Percentiles rank a stretch among this genome's conserved stretches.
Conservation (phyloP, 2,888 invertebrate genomes). For the Macroteleia sp. region DNA sequence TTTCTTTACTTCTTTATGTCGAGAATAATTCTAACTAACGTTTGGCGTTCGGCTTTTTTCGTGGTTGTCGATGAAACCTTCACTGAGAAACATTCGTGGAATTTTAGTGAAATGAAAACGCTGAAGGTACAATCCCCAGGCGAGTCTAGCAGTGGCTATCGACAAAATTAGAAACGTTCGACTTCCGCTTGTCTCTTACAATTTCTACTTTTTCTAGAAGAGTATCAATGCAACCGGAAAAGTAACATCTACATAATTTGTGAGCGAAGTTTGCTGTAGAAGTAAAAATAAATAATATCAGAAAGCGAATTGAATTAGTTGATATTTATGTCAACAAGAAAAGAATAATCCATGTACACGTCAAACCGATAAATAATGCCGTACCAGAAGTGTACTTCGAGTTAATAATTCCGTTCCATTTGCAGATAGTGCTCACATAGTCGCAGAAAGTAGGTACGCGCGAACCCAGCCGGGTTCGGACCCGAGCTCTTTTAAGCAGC, state of each 20-base stretch:
- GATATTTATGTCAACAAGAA: slow-evolving; percentile 14
- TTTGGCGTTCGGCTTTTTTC: slow-evolving; percentile 6
- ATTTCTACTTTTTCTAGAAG: slow-evolving; percentile 4
- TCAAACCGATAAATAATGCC: slow-evolving; percentile 40
- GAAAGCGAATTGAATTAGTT: slow-evolving; percentile 21
- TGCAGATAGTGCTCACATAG: slow-evolving; percentile 24
- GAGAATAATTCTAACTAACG: neutral
- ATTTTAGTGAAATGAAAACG: slow-evolving; percentile 45
- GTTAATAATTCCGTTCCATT: slow-evolving; percentile 63
- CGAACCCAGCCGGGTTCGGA: slow-evolving; percentile 68
- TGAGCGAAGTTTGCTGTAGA: neutral
- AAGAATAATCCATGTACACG: slow-evolving; percentile 7
- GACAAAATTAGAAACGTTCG: slow-evolving; percentile 39
- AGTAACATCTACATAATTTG: neutral
- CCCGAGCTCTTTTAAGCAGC: slow-evolving; percentile 69
- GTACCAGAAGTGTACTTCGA: slow-evolving; percentile 16
- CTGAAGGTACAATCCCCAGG: slow-evolving; percentile 45
- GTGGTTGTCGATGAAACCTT: slow-evolving; percentile 14
- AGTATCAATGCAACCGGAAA: neutral
- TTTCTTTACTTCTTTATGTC: too few species aligned
- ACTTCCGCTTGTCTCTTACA: slow-evolving; percentile 10
- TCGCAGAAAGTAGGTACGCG: slow-evolving; percentile 21
- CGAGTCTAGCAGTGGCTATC: slow-evolving; percentile 26
- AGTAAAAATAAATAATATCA: slow-evolving; percentile 28
- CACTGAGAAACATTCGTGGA: slow-evolving; percentile 20